Evolutionary conservation across 1,140 invertebrate genomes (phyloP).

Genomic region (Zaprionus lachaisei): DNA sequence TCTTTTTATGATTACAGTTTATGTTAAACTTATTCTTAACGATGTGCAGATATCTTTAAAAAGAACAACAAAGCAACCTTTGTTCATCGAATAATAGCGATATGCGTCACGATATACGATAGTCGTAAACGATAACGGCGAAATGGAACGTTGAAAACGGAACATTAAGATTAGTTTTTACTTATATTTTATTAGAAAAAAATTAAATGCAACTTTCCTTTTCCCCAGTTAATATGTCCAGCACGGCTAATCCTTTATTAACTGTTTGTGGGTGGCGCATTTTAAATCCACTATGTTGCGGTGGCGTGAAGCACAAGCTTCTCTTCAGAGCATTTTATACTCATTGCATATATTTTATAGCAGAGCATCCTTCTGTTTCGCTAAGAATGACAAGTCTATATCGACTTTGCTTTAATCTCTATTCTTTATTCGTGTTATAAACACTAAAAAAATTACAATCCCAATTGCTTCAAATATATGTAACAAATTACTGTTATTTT

Average conservation of each 20-base stretch:
- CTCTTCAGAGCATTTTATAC: too few species aligned
- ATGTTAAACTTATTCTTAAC: not conserved
- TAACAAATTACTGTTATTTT: constrained; percentile 49
- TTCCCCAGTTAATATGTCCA: too few species aligned
- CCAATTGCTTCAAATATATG: constrained; percentile 9
- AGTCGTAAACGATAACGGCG: not conserved
- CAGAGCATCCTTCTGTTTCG: not conserved
- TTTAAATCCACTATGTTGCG: too few species aligned
- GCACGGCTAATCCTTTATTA: too few species aligned
- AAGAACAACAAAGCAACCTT: constrained; percentile 4
- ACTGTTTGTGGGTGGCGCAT: too few species aligned
- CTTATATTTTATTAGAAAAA: too few species aligned
- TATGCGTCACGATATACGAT: not conserved
- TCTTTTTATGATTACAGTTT: not conserved
- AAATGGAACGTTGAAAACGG: not conserved
- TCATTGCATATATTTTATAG: too few species aligned
- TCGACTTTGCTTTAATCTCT: not conserved
- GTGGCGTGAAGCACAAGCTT: too few species aligned
- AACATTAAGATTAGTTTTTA: not conserved
- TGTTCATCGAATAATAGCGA: constrained; percentile 9
- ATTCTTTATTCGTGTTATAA: not conserved
- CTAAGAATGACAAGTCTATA: not conserved
- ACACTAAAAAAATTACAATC: constrained; percentile 7
- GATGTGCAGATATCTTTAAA: not conserved
- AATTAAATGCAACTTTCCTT: too few species aligned